Evolutionary conservation across 2,113 vertebrate species (phyloP).

Genomic region (Corythornis cristatus): DNA sequence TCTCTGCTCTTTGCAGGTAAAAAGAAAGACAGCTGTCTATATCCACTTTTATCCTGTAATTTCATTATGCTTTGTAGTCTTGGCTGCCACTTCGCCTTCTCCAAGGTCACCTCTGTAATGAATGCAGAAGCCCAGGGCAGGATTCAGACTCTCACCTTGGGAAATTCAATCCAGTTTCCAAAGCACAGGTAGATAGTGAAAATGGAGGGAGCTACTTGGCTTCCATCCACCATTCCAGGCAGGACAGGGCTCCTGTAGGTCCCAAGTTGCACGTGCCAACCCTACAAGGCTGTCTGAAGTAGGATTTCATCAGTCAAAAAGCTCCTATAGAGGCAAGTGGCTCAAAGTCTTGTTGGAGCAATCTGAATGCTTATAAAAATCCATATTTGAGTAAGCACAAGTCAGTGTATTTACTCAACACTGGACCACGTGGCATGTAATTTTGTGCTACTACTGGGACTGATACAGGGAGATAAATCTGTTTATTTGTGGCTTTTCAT

Average conservation of each 20-base stretch:
- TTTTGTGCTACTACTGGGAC: not conserved
- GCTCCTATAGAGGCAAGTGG: not conserved
- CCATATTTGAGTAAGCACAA: not conserved
- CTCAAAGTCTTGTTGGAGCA: not conserved
- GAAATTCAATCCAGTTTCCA: not conserved
- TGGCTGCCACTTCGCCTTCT: not conserved
- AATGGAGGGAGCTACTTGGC: not conserved
- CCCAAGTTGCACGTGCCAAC: not conserved
- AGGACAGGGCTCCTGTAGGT: not conserved
- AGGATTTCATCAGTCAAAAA: not conserved
- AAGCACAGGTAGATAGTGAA: not conserved
- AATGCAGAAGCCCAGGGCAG: not conserved
- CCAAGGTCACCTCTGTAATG: not conserved
- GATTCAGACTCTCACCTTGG: not conserved
- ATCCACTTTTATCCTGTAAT: constrained; percentile 1
- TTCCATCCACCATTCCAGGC: not conserved
- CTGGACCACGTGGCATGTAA: not conserved
- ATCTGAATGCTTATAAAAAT: not conserved
- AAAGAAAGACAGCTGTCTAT: not conserved
- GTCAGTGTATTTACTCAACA: not conserved
- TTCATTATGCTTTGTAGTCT: not conserved
- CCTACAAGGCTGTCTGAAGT: not conserved
- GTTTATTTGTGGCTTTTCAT: not conserved
- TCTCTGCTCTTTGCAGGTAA: not conserved
- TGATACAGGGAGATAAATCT: not conserved